Conservation (phyloP, 1,140 invertebrate species). For the Diplogasteroides magnus region DNA sequence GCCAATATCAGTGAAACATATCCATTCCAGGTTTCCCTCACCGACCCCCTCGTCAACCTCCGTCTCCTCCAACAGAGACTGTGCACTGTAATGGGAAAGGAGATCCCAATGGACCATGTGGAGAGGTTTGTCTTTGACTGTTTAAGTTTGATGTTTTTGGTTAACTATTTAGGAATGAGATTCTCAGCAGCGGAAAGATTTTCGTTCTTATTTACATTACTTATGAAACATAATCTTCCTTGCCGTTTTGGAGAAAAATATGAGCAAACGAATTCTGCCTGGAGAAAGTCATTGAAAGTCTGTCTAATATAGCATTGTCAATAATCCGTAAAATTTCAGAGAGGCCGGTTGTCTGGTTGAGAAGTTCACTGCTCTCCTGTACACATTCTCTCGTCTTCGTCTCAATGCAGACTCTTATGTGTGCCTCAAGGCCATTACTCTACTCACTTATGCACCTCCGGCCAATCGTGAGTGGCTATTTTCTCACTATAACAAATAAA, state of each 20-base stretch:
- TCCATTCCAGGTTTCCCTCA: conserved; percentile 37
- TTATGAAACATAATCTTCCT: too few species aligned
- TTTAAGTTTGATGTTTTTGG: too few species aligned
- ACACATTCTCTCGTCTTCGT: conserved; percentile 44
- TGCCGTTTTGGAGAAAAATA: not conserved
- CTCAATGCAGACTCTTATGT: conserved; percentile 56
- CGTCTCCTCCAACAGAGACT: conserved; percentile 44
- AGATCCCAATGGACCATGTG: conserved; percentile 53
- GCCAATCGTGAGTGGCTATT: conserved; percentile 26
- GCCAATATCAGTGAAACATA: too few species aligned
- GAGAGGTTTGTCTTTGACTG: conserved; percentile 16
- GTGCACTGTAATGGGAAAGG: conserved; percentile 46
- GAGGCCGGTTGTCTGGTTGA: conserved; percentile 57
- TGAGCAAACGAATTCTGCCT: too few species aligned
- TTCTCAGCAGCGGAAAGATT: too few species aligned
- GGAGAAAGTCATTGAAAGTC: too few species aligned
- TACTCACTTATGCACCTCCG: conserved; percentile 42
- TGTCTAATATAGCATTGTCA: not conserved
- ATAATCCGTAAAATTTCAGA: conserved; percentile 31
- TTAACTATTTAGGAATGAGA: too few species aligned
- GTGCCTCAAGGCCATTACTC: conserved; percentile 57
- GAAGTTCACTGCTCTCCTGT: conserved; percentile 53
- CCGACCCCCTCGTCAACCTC: conserved; percentile 39
- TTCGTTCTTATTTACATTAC: too few species aligned
- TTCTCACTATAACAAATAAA: conserved; percentile 10